phyloP scores from a whole-genome alignment of 1,140 invertebrate genomes.

The Steinernema khuongi region DNA sequence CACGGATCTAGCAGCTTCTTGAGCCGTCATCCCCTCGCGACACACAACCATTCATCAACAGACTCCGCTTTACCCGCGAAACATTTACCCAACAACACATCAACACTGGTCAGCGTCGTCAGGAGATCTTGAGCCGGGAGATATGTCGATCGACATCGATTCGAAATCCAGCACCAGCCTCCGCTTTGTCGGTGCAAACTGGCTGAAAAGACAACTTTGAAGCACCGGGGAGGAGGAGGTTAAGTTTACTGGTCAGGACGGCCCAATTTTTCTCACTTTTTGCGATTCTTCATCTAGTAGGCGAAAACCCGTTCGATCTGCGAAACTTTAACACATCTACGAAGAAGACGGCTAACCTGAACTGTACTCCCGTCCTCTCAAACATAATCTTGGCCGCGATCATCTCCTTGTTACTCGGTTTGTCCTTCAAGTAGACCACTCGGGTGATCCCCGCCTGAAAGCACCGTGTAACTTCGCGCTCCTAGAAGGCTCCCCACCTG shows the following conservation, averaged over 20 bases:
- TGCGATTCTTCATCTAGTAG: too few relatives aligned
- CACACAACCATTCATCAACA: too few relatives aligned
- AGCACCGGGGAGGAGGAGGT: too few relatives aligned
- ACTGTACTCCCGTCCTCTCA: not conserved
- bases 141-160: not conserved
- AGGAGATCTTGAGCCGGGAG: not conserved
- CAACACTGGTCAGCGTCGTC: not conserved
- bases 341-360: not conserved
- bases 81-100: not conserved
- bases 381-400: not conserved
- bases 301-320: too few relatives aligned
- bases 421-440: slow-evolving; percentile 19
- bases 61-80: too few relatives aligned
- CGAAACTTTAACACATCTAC: not conserved
- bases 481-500: slow-evolving; percentile 62
- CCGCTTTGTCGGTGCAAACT: not conserved
- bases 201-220: not conserved
- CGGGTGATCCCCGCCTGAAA: slow-evolving; percentile 16
- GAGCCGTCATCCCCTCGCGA: too few relatives aligned
- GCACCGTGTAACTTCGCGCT: not conserved
- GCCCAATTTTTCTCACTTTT: too few relatives aligned
- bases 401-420: not conserved
- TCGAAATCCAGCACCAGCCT: not conserved
- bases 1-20: too few relatives aligned
- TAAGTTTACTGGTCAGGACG: too few relatives aligned